A percentile compares a stretch with the other conserved stretches of the same genome.
Evolutionary conservation across 1,140 invertebrate species (phyloP).

Genomic region (Triops cancriformis): DNA sequence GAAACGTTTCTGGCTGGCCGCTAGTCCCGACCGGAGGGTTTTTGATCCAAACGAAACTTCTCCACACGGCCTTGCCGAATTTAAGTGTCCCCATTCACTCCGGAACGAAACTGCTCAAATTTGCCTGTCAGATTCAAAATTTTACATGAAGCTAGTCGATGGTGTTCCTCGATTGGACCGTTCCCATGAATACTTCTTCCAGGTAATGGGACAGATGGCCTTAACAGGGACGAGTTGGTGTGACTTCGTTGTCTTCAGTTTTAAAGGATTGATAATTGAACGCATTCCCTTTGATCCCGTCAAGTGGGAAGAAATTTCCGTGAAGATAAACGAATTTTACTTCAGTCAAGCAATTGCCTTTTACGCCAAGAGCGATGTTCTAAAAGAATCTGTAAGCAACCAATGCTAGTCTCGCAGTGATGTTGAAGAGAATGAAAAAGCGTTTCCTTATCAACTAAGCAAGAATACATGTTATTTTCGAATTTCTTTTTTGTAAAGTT

Average conservation of each 20-base stretch:
- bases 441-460: not conserved
- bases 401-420: not conserved
- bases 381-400: not conserved
- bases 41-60: not conserved
- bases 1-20: not conserved
- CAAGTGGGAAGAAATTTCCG: not conserved
- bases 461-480: not conserved
- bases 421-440: not conserved
- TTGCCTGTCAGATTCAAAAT: not conserved
- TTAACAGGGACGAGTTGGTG: no score
- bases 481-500: no score
- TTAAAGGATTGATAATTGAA: slow-evolving; percentile 11
- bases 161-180: slow-evolving; percentile 3
- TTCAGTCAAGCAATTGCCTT: not conserved
- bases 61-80: not conserved
- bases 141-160: slow-evolving; percentile 10
- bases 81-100: no score
- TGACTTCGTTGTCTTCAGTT: slow-evolving; percentile 21
- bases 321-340: not conserved
- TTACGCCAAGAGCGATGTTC: not conserved
- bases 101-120: slow-evolving; percentile 2
- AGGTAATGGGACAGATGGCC: slow-evolving; percentile 19
- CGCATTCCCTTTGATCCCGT: not conserved
- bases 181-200: slow-evolving; percentile 14
- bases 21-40: no score